Base-by-base conservation (phyloP, 2,113 vertebrate genomes). In the Crocuta crocuta region DNA sequence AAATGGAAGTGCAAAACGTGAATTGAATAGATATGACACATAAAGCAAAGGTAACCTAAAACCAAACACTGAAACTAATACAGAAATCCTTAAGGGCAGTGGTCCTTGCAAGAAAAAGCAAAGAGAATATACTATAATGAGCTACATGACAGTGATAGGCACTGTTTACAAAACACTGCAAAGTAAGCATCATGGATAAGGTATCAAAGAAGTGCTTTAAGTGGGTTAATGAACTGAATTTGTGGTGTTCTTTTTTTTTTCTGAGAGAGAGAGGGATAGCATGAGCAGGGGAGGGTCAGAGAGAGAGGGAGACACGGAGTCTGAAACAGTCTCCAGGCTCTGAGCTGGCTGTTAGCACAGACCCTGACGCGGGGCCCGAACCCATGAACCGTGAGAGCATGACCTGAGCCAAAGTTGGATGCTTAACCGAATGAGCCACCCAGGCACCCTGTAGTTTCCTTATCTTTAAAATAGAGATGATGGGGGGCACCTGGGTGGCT, bases 151-250 rank as follows among this genome's bases (percentile, higher is more conserved):
- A 48, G 23, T 17, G 26, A 93, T 0, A 94, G 24, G 39, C 13
- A 94, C 45, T 84, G 26, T 68, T 74, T 70, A 35, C 4, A 93
- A 81, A 97, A 88, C 53, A 91, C 53, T 92, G 65, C 33, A 95
- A 89, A 96, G 61, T 55, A 85, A 95, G 35, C 19, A 79, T 71
- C 71, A 95, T 28, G 35, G 21, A 81, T 89, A 86, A 95, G 66
- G 39, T 78, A 68, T 91, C 79, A 92, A 93, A 93, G 43, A 91
- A 86, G 12, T 96, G 19, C 53, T 96, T 28, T 88, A 24, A 58
- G 31, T 50, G 50, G 19, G 28, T 35, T 50, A 93, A 91, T 93
- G 19, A 97, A 68, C 17, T 92, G 53, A 93, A 95, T 79, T 45
- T 86, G 53, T 24, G 26, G 17, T 26, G 1, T 74, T 89, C 35